These are phyloP conservation scores for Montipora capitata DNA, from an alignment of 92 coral and sea anemone species.

Conservation along the genomic window DNA sequence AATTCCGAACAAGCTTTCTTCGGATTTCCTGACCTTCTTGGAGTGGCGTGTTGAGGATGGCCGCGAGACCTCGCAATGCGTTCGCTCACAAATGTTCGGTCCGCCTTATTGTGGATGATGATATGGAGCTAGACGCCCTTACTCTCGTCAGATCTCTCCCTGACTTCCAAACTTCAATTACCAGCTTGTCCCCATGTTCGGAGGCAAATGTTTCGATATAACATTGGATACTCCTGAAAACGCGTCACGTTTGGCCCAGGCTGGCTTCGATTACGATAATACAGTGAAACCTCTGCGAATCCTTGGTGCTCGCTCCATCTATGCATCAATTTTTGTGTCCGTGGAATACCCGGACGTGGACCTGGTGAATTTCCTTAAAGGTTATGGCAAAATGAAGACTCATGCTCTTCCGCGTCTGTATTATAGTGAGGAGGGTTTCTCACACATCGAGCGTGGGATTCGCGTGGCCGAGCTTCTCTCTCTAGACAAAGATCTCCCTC, in stretches of 20 bases:
- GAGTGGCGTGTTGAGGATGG: not conserved
- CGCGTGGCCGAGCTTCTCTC: not conserved
- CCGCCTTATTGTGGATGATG: not conserved
- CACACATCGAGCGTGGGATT: not conserved
- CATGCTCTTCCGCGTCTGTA: not conserved
- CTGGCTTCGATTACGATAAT: not conserved
- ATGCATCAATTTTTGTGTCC: not conserved
- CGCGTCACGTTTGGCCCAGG: not conserved
- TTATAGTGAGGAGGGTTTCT: not conserved
- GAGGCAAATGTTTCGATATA: not conserved
- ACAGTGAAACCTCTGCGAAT: not conserved
- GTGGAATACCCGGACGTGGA: not conserved
- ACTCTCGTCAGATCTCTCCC: not conserved
- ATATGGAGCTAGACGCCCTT: not conserved
- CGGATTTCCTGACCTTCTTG: fast-evolving
- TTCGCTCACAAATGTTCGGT: not conserved
- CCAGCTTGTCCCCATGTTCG: not conserved
- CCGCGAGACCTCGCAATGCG: not conserved
- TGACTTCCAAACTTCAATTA: not conserved
- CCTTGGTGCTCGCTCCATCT: not conserved
- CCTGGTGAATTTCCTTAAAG: fast-evolving
- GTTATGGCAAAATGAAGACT: not conserved
- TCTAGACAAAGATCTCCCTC: not conserved
- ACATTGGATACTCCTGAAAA: not conserved
- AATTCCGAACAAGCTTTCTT: no score